Conservation (phyloP, 2,113 vertebrate genomes). For the Grallaria varia region DNA sequence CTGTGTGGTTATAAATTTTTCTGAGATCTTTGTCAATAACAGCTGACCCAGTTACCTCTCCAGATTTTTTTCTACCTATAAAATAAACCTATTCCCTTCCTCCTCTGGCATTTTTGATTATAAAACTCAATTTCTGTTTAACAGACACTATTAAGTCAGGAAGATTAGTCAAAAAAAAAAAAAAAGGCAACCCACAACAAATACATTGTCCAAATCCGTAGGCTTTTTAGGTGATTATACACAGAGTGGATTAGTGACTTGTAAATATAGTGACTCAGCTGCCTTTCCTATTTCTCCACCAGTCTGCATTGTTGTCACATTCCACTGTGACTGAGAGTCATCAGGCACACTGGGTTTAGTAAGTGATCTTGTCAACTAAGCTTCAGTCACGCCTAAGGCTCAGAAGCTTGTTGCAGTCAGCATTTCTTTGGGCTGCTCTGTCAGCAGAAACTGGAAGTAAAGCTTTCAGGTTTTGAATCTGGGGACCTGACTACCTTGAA, state of each 20-base stretch:
- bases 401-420: constrained; percentile 10
- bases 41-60: not conserved
- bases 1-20: not conserved
- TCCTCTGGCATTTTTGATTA: not conserved
- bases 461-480: constrained; percentile 5
- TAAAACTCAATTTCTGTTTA: not conserved
- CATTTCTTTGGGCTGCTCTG: not conserved
- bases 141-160: not conserved
- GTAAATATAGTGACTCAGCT: constrained; percentile 37
- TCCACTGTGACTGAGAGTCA: not conserved
- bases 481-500: not conserved
- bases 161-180: not conserved
- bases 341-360: not conserved
- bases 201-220: not conserved
- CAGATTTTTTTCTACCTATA: not conserved
- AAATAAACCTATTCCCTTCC: not conserved
- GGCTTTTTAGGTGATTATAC: not conserved
- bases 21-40: not conserved
- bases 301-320: not conserved
- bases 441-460: constrained; percentile 43
- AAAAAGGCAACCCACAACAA: not conserved
- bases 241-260: not conserved
- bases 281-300: constrained; percentile 3
- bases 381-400: constrained; percentile 21
- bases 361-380: constrained; percentile 38